phyloP scores from a whole-genome alignment of 2,113 vertebrate genomes.

The Phocoena phocoena region DNA sequence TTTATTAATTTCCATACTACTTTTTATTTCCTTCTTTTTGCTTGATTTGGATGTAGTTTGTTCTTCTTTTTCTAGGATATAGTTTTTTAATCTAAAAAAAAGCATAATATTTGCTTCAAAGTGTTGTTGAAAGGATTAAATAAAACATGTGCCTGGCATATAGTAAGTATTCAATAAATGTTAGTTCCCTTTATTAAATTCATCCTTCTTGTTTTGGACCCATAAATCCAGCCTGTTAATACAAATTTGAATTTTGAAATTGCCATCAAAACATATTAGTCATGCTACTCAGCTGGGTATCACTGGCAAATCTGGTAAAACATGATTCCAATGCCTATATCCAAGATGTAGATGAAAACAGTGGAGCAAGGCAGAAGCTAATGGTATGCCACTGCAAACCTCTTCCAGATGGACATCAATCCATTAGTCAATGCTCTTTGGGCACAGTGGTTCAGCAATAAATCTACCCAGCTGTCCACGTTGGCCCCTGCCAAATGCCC shows the following conservation, averaged over 20 bases:
- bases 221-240: not conserved
- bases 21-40: not conserved
- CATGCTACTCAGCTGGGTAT: not conserved
- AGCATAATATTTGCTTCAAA: not conserved
- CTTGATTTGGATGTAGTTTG: not conserved
- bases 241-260: slow-evolving; percentile 30
- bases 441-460: slow-evolving; percentile 38
- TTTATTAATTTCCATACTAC: slow-evolving; percentile 33
- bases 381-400: not conserved
- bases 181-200: not conserved
- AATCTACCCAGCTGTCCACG: slow-evolving; percentile 48
- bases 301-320: slow-evolving; percentile 44
- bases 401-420: slow-evolving; percentile 49
- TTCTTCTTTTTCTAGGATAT: not conserved
- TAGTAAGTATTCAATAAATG: not conserved
- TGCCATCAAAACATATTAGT: not conserved
- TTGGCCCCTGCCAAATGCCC: slow-evolving; percentile 45
- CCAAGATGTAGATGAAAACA: not conserved
- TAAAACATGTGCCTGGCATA: not conserved
- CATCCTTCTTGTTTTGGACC: not conserved
- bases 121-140: not conserved
- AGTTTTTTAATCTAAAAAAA: not conserved
- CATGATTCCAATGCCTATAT: not conserved
- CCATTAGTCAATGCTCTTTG: slow-evolving; percentile 39
- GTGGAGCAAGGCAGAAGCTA: not conserved